Conservation (phyloP, 2,113 vertebrate species). For the Chascanopsetta lugubris region DNA sequence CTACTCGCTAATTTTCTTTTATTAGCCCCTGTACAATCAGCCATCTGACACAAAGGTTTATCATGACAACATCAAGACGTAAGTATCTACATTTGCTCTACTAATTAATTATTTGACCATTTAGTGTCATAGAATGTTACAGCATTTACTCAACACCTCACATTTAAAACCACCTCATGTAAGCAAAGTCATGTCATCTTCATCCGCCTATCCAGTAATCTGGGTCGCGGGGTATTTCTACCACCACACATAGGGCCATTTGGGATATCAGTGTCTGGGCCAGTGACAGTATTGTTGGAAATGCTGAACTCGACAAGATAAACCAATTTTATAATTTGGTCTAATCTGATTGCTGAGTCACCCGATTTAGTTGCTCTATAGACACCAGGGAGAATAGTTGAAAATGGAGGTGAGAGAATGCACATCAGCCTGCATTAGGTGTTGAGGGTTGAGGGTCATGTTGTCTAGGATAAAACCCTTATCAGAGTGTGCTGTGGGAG, state of each 20-base stretch:
- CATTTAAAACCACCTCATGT: not conserved
- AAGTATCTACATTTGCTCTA: slow-evolving; percentile 75
- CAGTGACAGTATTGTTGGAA: too few relatives aligned
- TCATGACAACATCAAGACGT: slow-evolving; percentile 99
- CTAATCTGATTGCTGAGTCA: slow-evolving; percentile 58
- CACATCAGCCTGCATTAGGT: not conserved
- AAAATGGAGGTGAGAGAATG: slow-evolving; percentile 20
- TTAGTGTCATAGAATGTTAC: not conserved
- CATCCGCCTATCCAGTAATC: too few relatives aligned
- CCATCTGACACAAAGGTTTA: slow-evolving; percentile 99
- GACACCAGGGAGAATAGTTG: slow-evolving; percentile 39
- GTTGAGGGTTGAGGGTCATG: slow-evolving; percentile 59
- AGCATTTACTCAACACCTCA: not conserved
- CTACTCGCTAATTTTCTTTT: not conserved
- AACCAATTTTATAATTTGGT: slow-evolving; percentile 39
- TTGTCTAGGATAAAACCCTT: slow-evolving; percentile 46
- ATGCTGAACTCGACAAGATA: slow-evolving; percentile 35
- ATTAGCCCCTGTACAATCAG: slow-evolving; percentile 96
- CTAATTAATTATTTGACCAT: not conserved
- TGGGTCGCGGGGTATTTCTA: too few relatives aligned
- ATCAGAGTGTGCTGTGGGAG: slow-evolving; percentile 56
- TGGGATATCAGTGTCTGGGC: too few relatives aligned
- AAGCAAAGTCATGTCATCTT: too few relatives aligned
- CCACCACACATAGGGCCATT: too few relatives aligned
- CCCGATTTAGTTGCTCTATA: slow-evolving; percentile 29